Conservation (phyloP, 2,113 vertebrate species). For the Cranoglanis bouderius region DNA sequence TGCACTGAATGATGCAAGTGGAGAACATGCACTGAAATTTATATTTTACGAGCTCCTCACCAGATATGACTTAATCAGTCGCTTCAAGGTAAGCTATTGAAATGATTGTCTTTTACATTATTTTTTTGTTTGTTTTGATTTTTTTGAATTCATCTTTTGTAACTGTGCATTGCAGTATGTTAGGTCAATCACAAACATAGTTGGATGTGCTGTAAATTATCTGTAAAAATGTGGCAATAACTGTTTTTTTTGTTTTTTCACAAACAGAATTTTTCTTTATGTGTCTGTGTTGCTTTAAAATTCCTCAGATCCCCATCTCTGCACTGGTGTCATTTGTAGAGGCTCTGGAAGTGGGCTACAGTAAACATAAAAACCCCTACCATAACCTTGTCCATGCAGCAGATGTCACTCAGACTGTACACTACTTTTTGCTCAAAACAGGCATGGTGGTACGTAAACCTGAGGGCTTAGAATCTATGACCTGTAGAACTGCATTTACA, state of each 20-base stretch:
- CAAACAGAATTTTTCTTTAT: neutral
- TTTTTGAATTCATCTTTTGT: neutral
- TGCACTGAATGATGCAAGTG: constrained; percentile 88
- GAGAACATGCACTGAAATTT: constrained; percentile 92
- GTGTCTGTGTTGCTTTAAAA: neutral
- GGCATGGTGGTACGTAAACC: constrained; percentile 83
- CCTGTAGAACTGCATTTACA: neutral
- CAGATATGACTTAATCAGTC: constrained; percentile 91
- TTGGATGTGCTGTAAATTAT: neutral
- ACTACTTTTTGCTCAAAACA: constrained; percentile 90
- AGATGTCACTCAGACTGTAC: constrained; percentile 94
- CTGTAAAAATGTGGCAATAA: neutral
- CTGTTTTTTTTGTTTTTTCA: neutral
- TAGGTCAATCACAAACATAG: neutral
- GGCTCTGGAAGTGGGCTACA: constrained; percentile 91
- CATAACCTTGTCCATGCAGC: constrained; percentile 94
- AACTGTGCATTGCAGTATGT: neutral
- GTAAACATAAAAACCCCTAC: constrained; percentile 95
- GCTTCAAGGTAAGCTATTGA: constrained; percentile 84
- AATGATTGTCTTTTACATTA: neutral
- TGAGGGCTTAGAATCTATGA: neutral
- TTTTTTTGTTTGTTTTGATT: neutral
- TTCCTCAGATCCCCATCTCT: constrained; percentile 86
- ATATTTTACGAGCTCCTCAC: constrained; percentile 96
- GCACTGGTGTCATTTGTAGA: constrained; percentile 93